Evolutionary conservation across 2,797 vertebrate genomes (phyloP).

Genomic region (Argya squamiceps): DNA sequence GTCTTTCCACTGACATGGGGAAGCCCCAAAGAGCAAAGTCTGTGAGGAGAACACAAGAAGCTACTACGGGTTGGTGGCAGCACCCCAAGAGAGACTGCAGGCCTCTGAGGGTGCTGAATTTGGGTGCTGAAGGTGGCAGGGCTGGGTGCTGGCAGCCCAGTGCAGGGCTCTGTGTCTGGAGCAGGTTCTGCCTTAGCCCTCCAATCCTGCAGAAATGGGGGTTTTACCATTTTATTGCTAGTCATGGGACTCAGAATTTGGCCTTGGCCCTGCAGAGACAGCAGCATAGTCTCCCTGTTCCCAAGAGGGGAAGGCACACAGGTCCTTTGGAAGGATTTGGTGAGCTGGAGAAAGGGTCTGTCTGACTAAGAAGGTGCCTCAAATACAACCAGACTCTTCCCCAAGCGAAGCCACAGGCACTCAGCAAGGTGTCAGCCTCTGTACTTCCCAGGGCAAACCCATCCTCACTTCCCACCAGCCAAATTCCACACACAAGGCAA

Average conservation of each 20-base stretch:
- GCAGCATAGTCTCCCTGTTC: not conserved
- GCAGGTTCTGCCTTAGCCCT: not conserved
- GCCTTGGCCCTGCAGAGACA: not conserved
- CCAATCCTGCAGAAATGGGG: not conserved
- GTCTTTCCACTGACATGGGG: not conserved
- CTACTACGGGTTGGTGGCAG: not conserved
- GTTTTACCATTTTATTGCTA: not conserved
- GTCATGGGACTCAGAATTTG: too few relatives aligned
- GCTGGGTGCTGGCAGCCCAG: not conserved
- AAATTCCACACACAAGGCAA: accelerated
- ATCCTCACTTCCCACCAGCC: not conserved
- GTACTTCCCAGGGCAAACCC: too few relatives aligned
- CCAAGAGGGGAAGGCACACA: accelerated
- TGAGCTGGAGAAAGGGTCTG: not conserved
- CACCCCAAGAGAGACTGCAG: not conserved
- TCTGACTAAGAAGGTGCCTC: not conserved
- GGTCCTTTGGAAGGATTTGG: not conserved
- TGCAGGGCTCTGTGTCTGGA: not conserved
- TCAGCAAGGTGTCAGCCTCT: accelerated
- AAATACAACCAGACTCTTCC: accelerated
- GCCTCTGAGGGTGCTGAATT: not conserved
- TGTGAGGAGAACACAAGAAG: not conserved
- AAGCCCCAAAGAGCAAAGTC: not conserved
- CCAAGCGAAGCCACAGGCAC: not conserved
- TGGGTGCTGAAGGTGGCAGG: not conserved